Conservation (phyloP, 2,797 vertebrate species). For the Huso huso region DNA sequence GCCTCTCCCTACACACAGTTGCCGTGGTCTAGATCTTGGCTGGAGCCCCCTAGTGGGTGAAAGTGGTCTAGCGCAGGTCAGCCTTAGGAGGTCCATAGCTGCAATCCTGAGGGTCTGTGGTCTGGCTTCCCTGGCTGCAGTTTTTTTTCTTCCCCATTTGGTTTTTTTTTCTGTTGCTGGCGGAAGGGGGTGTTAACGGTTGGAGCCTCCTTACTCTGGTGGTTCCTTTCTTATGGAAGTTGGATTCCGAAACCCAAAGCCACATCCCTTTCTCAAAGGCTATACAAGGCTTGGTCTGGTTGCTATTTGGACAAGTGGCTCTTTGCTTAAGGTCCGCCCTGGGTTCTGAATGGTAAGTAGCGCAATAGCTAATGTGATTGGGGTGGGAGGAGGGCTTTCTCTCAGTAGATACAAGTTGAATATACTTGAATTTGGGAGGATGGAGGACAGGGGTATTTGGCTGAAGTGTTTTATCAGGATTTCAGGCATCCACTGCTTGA, state of each 20-base stretch:
- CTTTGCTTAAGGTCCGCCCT: slow-evolving; percentile 81
- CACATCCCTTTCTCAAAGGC: slow-evolving; percentile 70
- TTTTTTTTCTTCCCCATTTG: slow-evolving; percentile 53
- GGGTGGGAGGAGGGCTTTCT: slow-evolving; percentile 48
- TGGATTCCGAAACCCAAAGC: slow-evolving; percentile 66
- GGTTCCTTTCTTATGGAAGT: slow-evolving; percentile 76
- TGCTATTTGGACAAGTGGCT: slow-evolving; percentile 94
- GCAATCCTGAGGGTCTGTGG: slow-evolving; percentile 74
- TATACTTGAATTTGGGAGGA: no score
- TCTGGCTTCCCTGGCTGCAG: slow-evolving; percentile 63
- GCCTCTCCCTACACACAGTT: slow-evolving; percentile 91
- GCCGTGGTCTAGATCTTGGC: slow-evolving; percentile 90
- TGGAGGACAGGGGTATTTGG: no score
- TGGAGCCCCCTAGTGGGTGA: slow-evolving; percentile 54
- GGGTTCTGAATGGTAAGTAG: slow-evolving; percentile 77
- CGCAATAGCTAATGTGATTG: slow-evolving; percentile 70
- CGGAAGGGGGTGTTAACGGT: slow-evolving; percentile 64
- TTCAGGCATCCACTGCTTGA: no score
- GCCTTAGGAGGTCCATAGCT: slow-evolving; percentile 81
- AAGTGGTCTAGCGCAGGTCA: slow-evolving; percentile 62
- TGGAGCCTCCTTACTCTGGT: slow-evolving; percentile 62
- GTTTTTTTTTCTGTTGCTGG: slow-evolving; percentile 74
- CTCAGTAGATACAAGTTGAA: no score
- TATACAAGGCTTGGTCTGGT: slow-evolving; percentile 84
- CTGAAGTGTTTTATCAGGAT: no score